Evolutionary conservation across 2,797 vertebrate genomes (phyloP).

Genomic region (Chiroxiphia lanceolata): DNA sequence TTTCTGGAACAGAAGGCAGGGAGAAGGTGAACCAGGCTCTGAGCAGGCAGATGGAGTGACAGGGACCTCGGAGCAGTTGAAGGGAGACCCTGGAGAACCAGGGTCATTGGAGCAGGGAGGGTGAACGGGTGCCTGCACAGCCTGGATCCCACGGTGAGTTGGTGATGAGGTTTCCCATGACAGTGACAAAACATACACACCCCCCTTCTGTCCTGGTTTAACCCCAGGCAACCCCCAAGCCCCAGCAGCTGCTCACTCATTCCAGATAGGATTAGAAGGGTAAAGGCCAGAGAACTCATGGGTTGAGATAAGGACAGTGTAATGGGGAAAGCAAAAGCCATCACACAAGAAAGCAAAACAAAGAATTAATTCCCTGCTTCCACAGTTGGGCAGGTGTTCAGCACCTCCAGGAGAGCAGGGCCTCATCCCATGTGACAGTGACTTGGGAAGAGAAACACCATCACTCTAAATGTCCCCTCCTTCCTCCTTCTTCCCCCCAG

Average conservation of each 20-base stretch:
- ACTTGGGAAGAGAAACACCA: not conserved
- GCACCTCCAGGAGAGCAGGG: not conserved
- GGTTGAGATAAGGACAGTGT: not conserved
- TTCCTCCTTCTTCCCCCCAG: not conserved
- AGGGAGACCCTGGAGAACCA: not conserved
- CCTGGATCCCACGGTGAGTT: not conserved
- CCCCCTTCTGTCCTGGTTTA: not conserved
- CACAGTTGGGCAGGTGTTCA: not conserved
- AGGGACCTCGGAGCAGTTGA: not conserved
- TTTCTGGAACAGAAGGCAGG: not conserved
- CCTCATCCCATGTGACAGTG: not conserved
- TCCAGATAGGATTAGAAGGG: not conserved
- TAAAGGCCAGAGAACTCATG: not conserved
- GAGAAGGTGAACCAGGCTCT: not conserved
- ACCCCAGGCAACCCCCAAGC: not conserved
- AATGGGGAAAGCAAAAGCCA: not conserved
- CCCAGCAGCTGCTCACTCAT: not conserved
- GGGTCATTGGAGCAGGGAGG: not conserved
- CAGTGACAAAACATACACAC: not conserved
- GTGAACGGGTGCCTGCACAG: not conserved
- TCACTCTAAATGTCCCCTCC: not conserved
- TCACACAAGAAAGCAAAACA: not conserved
- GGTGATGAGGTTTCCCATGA: not conserved
- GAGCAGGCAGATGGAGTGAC: not conserved
- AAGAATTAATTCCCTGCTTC: not conserved